Percentiles rank a stretch among this genome's conserved stretches.
phyloP scores from a whole-genome alignment of 2,113 vertebrate genomes.

The Etheostoma spectabile region DNA sequence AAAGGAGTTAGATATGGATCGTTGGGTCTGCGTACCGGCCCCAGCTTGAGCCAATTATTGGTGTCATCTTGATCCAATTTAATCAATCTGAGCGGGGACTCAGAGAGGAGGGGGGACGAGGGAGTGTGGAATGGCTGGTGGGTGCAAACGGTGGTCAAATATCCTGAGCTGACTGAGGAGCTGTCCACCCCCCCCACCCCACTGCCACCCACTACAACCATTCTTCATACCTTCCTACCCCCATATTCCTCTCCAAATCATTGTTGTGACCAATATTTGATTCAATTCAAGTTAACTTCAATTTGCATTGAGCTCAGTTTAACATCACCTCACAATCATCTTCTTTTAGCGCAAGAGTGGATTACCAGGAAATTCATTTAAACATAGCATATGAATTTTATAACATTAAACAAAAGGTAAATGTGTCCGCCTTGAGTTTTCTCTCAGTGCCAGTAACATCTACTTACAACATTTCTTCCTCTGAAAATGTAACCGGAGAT shows the following conservation, averaged over 20 bases:
- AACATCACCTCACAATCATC: background rate
- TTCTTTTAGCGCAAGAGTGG: background rate
- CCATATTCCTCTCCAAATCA: background rate
- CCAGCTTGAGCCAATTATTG: slow-evolving; percentile 99
- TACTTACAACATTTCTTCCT: slow-evolving; percentile 12
- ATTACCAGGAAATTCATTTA: background rate
- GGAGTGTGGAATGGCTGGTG: slow-evolving; percentile 75
- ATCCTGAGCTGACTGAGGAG: slow-evolving; percentile 88
- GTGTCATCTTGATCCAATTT: slow-evolving; percentile 99
- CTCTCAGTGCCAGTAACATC: slow-evolving; percentile 18
- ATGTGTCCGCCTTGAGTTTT: background rate
- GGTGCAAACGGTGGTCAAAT: slow-evolving; percentile 96
- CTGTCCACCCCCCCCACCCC: slow-evolving; percentile 39
- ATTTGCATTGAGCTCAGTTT: background rate
- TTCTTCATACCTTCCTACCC: background rate
- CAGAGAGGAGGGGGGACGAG: slow-evolving; percentile 75
- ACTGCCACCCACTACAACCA: slow-evolving; percentile 15
- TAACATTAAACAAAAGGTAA: slow-evolving; percentile 31
- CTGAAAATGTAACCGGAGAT: slow-evolving; percentile 54
- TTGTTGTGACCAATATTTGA: background rate
- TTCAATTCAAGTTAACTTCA: background rate
- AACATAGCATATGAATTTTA: slow-evolving; percentile 8
- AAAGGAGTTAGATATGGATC: slow-evolving; percentile 96
- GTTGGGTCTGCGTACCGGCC: slow-evolving; percentile 90
- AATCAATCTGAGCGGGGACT: slow-evolving; percentile 95